Conservation (phyloP, 2,888 invertebrate species). For the Drosophila nigricruria region DNA sequence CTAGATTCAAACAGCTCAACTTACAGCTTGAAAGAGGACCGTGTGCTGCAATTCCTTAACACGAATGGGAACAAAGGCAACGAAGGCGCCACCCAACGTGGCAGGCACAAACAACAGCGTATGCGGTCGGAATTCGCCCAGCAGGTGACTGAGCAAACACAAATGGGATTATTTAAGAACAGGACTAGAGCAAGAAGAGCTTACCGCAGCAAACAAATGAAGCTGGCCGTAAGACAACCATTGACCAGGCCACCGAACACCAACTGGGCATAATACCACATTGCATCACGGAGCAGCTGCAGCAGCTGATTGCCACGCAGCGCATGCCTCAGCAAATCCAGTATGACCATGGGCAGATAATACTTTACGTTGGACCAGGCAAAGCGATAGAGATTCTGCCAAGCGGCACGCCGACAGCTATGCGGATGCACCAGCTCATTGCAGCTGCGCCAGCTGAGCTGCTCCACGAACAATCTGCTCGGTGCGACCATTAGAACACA, state of each 20-base stretch:
- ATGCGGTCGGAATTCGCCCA: constrained; percentile 59
- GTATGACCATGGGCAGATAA: constrained; percentile 67
- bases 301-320: constrained; percentile 38
- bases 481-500: constrained; percentile 61
- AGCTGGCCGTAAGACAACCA: constrained; percentile 40
- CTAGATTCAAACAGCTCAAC: constrained; percentile 25
- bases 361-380: constrained; percentile 65
- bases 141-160: constrained; percentile 31
- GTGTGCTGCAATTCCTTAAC: constrained; percentile 65
- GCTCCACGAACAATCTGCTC: constrained; percentile 69
- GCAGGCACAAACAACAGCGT: constrained; percentile 62
- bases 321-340: constrained; percentile 58
- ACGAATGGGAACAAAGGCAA: constrained; percentile 37
- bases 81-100: constrained; percentile 48
- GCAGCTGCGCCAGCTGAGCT: constrained; percentile 56
- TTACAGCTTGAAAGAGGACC: constrained; percentile 75
- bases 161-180: neutral
- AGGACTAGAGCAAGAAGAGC: neutral
- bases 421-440: constrained; percentile 68
- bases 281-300: constrained; percentile 43
- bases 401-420: constrained; percentile 52
- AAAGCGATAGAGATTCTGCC: constrained; percentile 43
- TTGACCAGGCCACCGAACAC: constrained; percentile 50
- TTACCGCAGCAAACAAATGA: constrained; percentile 72
- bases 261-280: constrained; percentile 60